phyloP scores from a whole-genome alignment of 2,797 vertebrate genomes.

The Anabacerthia variegaticeps region DNA sequence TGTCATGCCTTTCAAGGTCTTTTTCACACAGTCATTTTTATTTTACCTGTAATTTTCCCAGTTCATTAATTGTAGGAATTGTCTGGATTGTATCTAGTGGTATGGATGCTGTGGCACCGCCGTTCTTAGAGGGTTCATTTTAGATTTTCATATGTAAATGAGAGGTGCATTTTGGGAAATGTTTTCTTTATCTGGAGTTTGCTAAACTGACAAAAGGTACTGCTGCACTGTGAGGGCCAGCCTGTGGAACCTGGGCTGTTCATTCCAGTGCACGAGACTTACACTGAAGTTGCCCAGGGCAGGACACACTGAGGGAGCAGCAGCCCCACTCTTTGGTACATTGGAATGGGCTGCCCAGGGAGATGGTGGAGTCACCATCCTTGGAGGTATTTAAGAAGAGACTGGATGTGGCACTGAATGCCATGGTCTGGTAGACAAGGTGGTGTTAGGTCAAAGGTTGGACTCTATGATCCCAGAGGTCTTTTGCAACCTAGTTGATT shows the following conservation, averaged over 20 bases:
- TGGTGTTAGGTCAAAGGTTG: too few relatives aligned
- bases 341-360: too few relatives aligned
- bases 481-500: too few relatives aligned
- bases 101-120: not conserved
- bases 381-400: too few relatives aligned
- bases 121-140: not conserved
- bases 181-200: not conserved
- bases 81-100: not conserved
- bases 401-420: too few relatives aligned
- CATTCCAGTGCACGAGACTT: fast-evolving
- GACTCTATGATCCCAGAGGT: too few relatives aligned
- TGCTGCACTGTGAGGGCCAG: not conserved
- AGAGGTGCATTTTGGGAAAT: not conserved
- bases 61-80: constrained; percentile 59
- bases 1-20: constrained; percentile 61
- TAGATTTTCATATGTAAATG: not conserved
- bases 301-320: fast-evolving
- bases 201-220: fast-evolving
- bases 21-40: constrained; percentile 55
- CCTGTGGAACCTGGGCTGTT: fast-evolving
- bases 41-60: constrained; percentile 55
- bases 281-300: fast-evolving
- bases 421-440: too few relatives aligned
- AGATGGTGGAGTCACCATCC: too few relatives aligned
- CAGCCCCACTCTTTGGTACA: not conserved